Percentiles rank a stretch among this genome's conserved stretches.
These are phyloP conservation scores for Notamacropus eugenii DNA, from an alignment of 2,797 vertebrate species.

Conservation along the genomic window DNA sequence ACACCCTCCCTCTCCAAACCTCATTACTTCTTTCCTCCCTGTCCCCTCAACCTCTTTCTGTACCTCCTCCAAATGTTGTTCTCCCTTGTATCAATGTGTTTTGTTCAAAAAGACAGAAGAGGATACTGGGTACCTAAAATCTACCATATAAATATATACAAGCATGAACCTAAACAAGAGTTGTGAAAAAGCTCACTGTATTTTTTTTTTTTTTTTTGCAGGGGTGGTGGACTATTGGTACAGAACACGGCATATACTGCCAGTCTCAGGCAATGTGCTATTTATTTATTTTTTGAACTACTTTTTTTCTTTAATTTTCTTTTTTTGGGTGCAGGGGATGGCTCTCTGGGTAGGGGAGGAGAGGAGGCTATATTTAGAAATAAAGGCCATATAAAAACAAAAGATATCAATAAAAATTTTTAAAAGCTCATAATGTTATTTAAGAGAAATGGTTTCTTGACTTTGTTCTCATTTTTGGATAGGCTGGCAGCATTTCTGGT, in stretches of 20 bases:
- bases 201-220: not conserved
- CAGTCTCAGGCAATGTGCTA: not conserved
- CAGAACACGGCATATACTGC: not conserved
- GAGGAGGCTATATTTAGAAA: not conserved
- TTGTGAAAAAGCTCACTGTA: not conserved
- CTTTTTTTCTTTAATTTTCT: not conserved
- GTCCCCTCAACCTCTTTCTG: not conserved
- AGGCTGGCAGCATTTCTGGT: constrained; percentile 61
- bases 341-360: not conserved
- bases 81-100: constrained; percentile 40
- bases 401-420: not conserved
- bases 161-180: not conserved
- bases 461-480: constrained; percentile 9
- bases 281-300: not conserved
- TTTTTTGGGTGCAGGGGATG: not conserved
- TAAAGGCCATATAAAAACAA: not conserved
- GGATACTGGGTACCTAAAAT: not conserved
- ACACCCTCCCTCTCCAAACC: not conserved
- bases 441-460: constrained; percentile 54
- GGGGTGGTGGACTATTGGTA: not conserved
- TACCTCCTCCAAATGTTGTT: constrained; percentile 47
- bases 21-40: not conserved
- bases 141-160: not conserved
- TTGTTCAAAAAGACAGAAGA: constrained; percentile 24
- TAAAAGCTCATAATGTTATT: not conserved